These are phyloP conservation scores for Aromia moschata DNA, from an alignment of 2,888 invertebrate species.

Conservation along the genomic window DNA sequence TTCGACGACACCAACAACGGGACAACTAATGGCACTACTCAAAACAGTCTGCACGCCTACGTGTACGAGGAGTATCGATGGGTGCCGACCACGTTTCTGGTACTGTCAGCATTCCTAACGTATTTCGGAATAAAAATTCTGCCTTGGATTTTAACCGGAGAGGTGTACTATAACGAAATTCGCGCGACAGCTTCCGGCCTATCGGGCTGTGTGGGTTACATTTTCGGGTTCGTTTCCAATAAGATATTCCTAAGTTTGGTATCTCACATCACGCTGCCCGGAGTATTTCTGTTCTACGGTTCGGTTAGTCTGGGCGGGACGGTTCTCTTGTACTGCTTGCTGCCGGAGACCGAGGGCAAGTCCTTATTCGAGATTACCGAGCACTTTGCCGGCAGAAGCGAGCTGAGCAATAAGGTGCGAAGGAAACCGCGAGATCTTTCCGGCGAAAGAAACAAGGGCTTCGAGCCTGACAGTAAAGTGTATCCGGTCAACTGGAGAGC, in stretches of 20 bases:
- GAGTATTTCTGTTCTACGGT: conserved; percentile 78
- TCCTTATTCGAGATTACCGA: conserved; percentile 76
- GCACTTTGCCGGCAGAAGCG: conserved; percentile 72
- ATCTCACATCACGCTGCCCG: conserved; percentile 70
- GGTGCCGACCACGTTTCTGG: conserved; percentile 74
- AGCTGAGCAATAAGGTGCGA: conserved; percentile 64
- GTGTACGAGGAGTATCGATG: conserved; percentile 60
- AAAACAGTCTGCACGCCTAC: not conserved
- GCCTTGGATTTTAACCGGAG: conserved; percentile 84
- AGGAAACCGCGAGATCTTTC: not conserved
- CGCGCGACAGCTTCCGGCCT: conserved; percentile 78
- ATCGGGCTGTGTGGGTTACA: conserved; percentile 77
- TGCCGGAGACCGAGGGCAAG: conserved; percentile 87
- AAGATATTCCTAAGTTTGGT: conserved; percentile 78
- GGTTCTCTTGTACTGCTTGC: conserved; percentile 71
- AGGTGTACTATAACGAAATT: conserved; percentile 76
- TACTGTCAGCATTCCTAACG: conserved; percentile 74
- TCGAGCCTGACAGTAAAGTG: conserved; percentile 24
- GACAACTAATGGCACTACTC: not conserved
- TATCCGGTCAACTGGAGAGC: not conserved
- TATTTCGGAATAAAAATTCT: conserved; percentile 76
- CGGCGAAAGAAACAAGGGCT: conserved; percentile 47
- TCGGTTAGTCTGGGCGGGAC: conserved; percentile 71
- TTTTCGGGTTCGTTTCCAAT: conserved; percentile 79
- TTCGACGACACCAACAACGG: conserved; percentile 30